Percentiles rank a stretch among this genome's conserved stretches.
phyloP scores from a whole-genome alignment of 2,888 invertebrate species.

The Lamellibrachia satsuma region DNA sequence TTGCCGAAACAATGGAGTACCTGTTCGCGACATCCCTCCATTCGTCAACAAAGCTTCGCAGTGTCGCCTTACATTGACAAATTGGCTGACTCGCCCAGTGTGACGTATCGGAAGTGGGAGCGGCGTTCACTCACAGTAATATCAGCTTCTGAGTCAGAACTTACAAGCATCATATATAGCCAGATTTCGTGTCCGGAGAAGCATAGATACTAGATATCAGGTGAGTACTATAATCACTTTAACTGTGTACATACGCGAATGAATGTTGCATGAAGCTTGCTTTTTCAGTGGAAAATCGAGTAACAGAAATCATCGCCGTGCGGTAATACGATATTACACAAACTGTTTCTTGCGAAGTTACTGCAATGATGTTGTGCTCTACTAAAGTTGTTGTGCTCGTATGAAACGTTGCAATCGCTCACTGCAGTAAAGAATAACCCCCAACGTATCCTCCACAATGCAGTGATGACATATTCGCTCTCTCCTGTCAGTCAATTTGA shows the following conservation, averaged over 20 bases:
- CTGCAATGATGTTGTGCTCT: background rate
- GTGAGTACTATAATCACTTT: background rate
- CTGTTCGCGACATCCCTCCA: background rate
- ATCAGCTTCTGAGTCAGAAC: background rate
- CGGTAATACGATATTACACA: background rate
- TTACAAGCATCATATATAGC: constrained; percentile 5
- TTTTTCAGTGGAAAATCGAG: background rate
- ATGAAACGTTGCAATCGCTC: background rate
- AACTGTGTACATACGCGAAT: background rate
- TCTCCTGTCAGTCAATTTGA: background rate
- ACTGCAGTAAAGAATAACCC: background rate
- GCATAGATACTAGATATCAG: background rate
- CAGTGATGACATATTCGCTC: background rate
- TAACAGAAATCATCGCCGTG: background rate
- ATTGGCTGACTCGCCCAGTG: background rate
- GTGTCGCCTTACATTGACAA: background rate
- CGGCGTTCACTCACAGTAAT: background rate
- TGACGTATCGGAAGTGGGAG: background rate
- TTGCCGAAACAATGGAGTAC: background rate
- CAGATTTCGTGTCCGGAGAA: background rate
- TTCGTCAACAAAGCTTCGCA: background rate
- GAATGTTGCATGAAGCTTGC: background rate
- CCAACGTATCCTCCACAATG: background rate
- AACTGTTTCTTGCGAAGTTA: background rate
- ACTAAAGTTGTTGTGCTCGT: background rate